Evolutionary conservation across 2,797 vertebrate species (phyloP).

Genomic region (Coreius guichenoti): DNA sequence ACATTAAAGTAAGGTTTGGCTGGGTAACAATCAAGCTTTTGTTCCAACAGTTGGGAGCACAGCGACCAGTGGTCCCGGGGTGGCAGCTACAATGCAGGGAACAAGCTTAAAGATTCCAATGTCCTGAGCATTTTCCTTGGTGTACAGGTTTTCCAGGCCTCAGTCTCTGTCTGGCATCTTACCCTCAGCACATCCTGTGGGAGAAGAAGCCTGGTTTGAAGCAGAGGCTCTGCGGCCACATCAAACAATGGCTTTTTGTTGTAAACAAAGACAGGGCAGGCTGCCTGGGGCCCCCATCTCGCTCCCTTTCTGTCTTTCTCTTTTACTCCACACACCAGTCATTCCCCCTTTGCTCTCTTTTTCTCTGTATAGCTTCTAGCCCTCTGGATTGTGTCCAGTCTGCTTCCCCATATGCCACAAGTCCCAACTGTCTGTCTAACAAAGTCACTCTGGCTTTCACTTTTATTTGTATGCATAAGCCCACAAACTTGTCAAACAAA

Average conservation of each 20-base stretch:
- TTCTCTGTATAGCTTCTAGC: conserved; percentile 44
- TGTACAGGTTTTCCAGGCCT: conserved; percentile 77
- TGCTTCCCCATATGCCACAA: conserved; percentile 56
- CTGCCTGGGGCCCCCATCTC: conserved; percentile 74
- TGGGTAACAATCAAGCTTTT: conserved; percentile 61
- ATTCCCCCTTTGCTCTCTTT: conserved; percentile 38
- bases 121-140: conserved; percentile 62
- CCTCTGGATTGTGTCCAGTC: conserved; percentile 58
- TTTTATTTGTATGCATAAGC: conserved; percentile 72
- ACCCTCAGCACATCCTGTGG: conserved; percentile 84
- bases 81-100: conserved; percentile 54
- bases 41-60: conserved; percentile 65
- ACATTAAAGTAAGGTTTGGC: conserved; percentile 33
- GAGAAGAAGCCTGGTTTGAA: conserved; percentile 77
- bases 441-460: conserved; percentile 69
- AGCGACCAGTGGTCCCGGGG: conserved; percentile 40
- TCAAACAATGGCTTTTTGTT: conserved; percentile 87
- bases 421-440: conserved; percentile 70
- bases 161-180: conserved; percentile 80
- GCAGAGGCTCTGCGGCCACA: conserved; percentile 77
- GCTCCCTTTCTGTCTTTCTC: conserved; percentile 58
- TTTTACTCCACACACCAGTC: conserved; percentile 30
- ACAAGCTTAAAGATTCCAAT: conserved; percentile 50
- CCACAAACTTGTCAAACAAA: conserved; percentile 70
- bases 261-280: conserved; percentile 85